phyloP scores from a whole-genome alignment of 2,797 vertebrate species.

The Mormyrops boulengeri region DNA sequence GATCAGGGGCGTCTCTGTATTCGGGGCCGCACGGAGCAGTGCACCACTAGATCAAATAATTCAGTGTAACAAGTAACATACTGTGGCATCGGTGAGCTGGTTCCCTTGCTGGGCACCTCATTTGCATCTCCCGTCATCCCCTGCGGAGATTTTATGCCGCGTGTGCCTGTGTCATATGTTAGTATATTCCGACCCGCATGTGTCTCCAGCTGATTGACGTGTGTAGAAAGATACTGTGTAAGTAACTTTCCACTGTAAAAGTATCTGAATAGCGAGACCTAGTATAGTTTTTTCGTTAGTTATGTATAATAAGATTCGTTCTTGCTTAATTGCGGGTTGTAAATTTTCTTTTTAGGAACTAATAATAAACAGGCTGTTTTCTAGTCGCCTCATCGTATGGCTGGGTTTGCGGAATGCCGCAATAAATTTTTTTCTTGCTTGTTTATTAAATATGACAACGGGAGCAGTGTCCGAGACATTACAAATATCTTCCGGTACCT shows the following conservation, averaged over 20 bases:
- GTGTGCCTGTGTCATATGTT: neutral
- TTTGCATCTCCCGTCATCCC: neutral
- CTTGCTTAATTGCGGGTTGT: neutral
- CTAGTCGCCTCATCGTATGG: neutral
- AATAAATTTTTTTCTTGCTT: neutral
- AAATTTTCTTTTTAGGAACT: neutral
- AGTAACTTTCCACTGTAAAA: neutral
- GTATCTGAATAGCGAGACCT: neutral
- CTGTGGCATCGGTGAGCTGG: neutral
- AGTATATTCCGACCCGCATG: neutral
- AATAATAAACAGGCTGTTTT: neutral
- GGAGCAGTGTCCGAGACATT: neutral
- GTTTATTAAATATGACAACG: neutral
- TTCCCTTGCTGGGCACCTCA: neutral
- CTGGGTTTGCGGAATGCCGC: neutral
- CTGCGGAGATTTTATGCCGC: neutral
- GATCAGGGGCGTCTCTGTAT: neutral
- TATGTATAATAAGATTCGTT: neutral
- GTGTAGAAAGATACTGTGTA: neutral
- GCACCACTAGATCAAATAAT: neutral
- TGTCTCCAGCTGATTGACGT: neutral
- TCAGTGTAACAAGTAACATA: neutral
- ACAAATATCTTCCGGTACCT: neutral
- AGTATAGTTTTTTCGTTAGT: neutral
- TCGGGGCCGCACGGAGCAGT: neutral